Conservation (phyloP, 2,113 vertebrate genomes). For the Cercopithecus mona region DNA sequence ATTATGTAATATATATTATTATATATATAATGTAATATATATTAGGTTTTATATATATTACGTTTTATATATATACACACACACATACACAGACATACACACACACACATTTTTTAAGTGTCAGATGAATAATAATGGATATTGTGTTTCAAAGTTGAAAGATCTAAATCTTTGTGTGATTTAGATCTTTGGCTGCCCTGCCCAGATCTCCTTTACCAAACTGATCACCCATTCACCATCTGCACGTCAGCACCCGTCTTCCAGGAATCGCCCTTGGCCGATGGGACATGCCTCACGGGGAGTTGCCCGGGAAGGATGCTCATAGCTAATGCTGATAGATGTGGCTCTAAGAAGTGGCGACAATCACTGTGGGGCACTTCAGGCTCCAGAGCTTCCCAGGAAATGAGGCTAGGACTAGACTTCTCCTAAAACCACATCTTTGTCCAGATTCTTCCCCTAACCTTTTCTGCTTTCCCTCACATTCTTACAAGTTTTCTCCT, state of each 20-base stretch:
- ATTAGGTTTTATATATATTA: too few species aligned
- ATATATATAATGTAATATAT: too few species aligned
- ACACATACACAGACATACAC: too few species aligned
- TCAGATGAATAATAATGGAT: not conserved
- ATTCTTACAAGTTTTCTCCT: not conserved
- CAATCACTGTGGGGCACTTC: not conserved
- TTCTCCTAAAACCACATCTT: not conserved
- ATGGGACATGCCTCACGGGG: too few species aligned
- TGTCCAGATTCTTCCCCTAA: not conserved
- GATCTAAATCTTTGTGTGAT: not conserved
- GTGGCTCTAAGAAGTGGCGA: not conserved
- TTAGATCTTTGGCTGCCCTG: not conserved
- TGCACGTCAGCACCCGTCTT: not conserved
- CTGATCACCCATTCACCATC: not conserved
- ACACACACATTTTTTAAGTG: not conserved
- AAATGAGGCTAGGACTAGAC: not conserved
- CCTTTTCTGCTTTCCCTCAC: not conserved
- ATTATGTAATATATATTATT: too few species aligned
- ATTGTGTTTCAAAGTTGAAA: not conserved
- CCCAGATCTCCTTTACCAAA: not conserved
- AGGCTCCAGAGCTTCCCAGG: not conserved
- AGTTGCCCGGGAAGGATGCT: not conserved
- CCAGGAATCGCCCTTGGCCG: not conserved
- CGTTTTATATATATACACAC: too few species aligned
- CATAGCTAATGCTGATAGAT: not conserved